These are phyloP conservation scores for Centropus unirufus DNA, from an alignment of 2,113 vertebrate species.

Conservation along the genomic window DNA sequence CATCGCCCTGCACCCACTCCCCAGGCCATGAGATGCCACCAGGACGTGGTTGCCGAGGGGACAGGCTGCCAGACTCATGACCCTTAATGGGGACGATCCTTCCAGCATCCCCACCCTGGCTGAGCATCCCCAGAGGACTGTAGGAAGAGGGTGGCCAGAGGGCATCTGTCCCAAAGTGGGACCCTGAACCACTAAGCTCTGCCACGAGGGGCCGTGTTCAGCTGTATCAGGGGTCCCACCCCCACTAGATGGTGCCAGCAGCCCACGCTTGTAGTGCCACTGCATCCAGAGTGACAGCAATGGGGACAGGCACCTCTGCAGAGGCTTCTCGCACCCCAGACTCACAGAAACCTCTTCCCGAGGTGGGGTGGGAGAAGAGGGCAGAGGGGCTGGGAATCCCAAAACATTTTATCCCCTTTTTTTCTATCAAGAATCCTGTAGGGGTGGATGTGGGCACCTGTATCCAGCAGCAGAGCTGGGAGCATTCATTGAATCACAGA, in stretches of 20 bases:
- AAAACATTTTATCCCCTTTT: neutral
- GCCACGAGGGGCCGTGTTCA: neutral
- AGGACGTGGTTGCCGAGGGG: rapidly evolving
- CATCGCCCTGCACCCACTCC: rapidly evolving
- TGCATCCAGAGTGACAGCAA: neutral
- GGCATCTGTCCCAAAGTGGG: neutral
- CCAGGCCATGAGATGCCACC: neutral
- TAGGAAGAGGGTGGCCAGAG: neutral
- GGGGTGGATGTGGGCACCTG: rapidly evolving
- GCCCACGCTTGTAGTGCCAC: neutral
- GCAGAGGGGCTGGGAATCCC: no score
- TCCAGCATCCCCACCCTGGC: rapidly evolving
- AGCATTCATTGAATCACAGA: no score
- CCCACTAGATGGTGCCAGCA: constrained; percentile 54
- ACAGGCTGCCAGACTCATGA: neutral
- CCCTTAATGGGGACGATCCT: neutral
- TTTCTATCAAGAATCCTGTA: neutral
- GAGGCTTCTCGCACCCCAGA: neutral
- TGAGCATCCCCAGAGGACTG: neutral
- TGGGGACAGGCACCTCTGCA: neutral
- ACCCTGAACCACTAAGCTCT: neutral
- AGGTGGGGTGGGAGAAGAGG: neutral
- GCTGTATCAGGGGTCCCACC: neutral
- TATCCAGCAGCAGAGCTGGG: neutral
- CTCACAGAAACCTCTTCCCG: neutral